Conservation (phyloP, 2,113 vertebrate species). For the Alligator sinensis region DNA sequence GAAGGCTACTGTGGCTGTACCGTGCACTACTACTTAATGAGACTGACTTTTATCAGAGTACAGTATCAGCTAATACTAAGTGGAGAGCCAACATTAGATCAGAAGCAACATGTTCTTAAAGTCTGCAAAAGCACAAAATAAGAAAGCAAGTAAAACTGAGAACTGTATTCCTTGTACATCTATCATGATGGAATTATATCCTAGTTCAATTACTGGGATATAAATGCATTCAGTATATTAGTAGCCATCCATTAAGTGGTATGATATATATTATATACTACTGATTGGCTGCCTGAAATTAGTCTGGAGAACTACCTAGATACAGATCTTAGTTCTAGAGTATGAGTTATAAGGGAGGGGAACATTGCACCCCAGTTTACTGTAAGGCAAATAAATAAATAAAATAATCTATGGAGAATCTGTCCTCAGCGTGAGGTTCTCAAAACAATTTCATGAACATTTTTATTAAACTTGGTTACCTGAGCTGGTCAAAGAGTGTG, state of each 20-base stretch:
- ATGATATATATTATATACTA: neutral
- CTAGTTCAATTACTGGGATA: neutral
- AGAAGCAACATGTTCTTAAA: conserved; percentile 16
- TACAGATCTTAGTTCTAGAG: neutral
- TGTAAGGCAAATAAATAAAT: neutral
- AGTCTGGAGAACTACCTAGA: neutral
- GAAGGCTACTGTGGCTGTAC: conserved; percentile 51
- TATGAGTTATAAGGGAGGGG: too few species aligned
- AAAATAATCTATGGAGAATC: neutral
- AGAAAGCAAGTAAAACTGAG: neutral
- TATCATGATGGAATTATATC: neutral
- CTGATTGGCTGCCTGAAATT: neutral
- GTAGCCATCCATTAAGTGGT: neutral
- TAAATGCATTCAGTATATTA: neutral
- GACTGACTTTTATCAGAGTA: conserved; percentile 64
- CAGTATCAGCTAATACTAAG: conserved; percentile 46
- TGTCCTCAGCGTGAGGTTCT: too few species aligned
- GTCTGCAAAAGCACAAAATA: conserved; percentile 4
- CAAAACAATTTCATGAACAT: too few species aligned
- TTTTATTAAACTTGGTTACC: too few species aligned
- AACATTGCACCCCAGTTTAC: too few species aligned
- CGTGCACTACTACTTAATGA: conserved; percentile 69
- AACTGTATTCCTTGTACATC: neutral
- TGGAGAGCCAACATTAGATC: conserved; percentile 15
- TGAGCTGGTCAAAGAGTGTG: too few species aligned